Evolutionary conservation across 1,140 invertebrate species (phyloP), one percentile per base, ranked within the genome.

Genomic region (Magallana gigas): DNA sequence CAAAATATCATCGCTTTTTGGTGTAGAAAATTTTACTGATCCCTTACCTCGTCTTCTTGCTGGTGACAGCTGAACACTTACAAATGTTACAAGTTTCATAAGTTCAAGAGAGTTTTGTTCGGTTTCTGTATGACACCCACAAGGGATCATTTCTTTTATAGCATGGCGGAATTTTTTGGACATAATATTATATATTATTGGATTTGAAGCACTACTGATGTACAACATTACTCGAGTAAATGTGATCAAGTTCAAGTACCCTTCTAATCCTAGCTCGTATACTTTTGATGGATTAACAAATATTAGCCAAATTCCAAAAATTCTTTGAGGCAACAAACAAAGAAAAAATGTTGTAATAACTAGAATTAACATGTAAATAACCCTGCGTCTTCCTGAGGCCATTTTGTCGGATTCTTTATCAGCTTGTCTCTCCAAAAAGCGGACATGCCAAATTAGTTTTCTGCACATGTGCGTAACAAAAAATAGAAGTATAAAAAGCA

Each of bases 261-360:
- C 96, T 88, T 98, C 97, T 91, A 97, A 94, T 56, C 97, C 97
- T 89, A 97, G 93, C 16, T 95, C 95, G 87, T 95, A 93, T 89
- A 97, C 94, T 83, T 96, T 96, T 90, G 97, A 96, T 4, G 96
- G 95, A 12, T 97, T 96, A 7, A 96, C 96, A 23, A 98, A 92
- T 2, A 91, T 87, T 1, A 87, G 57, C 90, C 91, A 92, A 59
- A 98, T 94, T 0, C 97, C 98, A 23, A 99, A 95, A 9, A 98
- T 96, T 59, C 97, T 96, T 93, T 98, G 98, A 3, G 98, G 98
- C 68, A 98, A 94, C 29, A 99, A 95, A 93, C 98, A 98, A 62
- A 98, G 94, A 94, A 99, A 99, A 94, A 98, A 99, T 29, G 97
- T 97, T n/a, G 97, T 92, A 0, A 98, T 98, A 0, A 99, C 98